Base-by-base conservation (phyloP, 1,140 invertebrate genomes). In the Pseudobourletiella spinata region DNA sequence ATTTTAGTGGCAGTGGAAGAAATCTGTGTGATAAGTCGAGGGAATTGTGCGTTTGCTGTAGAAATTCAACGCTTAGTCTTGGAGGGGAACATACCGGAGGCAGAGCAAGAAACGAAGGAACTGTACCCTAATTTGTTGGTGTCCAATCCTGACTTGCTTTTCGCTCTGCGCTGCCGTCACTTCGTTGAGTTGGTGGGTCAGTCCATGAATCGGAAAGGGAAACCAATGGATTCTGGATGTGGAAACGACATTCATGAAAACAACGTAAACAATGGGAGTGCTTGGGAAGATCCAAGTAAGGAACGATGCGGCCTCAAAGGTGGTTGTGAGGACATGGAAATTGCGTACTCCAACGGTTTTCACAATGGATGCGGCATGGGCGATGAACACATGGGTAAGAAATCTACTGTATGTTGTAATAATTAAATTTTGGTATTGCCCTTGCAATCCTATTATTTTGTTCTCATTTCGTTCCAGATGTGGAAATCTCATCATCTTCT, bases 101-200 rank as follows among this genome's bases (percentile, higher is more conserved):
- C 95, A 44, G 93, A 98, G 72, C 89, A 94, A 72, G 79, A 84
- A 61, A 94, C 94, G 50, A 84, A 85, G 73, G 82, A 86, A 72
- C 77, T 94, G 61, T 98, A 95, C 79, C 94, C 95, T 6, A 88
- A 86, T 15, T 79, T 98, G 39, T 77, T 98, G 69, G 89, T 95
- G 74, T 81, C 83, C 44, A 91, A 96, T 78, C 84, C 84, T 68
- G 91, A 95, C 74, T 79, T 98, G 66, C 82, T 92, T 71, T 97
- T 98, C 76, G 85, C 91, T 76, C 81, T 99, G 57, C 95, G 96
- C 76, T 95, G 92, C 77, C 84, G 95, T 67, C 94, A 98, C 79
- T 98, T 98, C 78, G 88, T 99, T 25, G 95, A 99, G 79, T 80
- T 83, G 22, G 48, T 51, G 16, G 48, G 48, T 15, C 48, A 63